Conservation (phyloP, 2,113 vertebrate species). For the Athene noctua region DNA sequence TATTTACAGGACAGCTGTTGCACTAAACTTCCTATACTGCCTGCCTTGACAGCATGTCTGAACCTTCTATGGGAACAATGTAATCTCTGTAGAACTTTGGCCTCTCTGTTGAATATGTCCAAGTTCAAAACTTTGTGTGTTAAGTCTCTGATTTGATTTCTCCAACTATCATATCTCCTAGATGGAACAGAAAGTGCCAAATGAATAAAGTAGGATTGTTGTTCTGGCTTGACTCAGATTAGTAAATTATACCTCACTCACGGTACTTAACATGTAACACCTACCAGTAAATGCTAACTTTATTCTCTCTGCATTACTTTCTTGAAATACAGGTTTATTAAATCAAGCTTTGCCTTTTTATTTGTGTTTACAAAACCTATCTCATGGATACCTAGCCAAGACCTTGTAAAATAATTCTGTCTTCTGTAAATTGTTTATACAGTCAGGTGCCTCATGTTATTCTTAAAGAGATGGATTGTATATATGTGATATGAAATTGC, state of each 20-base stretch:
- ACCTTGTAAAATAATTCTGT: not conserved
- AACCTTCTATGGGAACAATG: not conserved
- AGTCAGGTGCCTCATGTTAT: not conserved
- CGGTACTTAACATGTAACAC: not conserved
- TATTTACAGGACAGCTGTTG: not conserved
- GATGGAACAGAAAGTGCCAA: not conserved
- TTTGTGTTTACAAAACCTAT: not conserved
- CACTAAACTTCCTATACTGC: not conserved
- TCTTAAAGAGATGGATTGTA: not conserved
- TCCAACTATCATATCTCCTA: not conserved
- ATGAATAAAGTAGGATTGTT: not conserved
- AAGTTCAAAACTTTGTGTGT: not conserved
- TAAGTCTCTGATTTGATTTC: not conserved
- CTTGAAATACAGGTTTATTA: not conserved
- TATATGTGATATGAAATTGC: not conserved
- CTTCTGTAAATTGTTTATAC: not conserved
- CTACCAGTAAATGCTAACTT: not conserved
- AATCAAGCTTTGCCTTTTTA: not conserved
- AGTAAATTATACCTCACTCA: not conserved
- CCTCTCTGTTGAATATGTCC: not conserved
- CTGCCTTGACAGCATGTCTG: not conserved
- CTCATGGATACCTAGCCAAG: not conserved
- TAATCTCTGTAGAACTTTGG: not conserved
- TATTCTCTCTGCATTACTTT: not conserved
- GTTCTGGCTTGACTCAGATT: constrained; percentile 8